A percentile compares a stretch with the other conserved stretches of the same genome.
phyloP scores from a whole-genome alignment of 2,888 invertebrate genomes.

The Leptopterna dolabrata region DNA sequence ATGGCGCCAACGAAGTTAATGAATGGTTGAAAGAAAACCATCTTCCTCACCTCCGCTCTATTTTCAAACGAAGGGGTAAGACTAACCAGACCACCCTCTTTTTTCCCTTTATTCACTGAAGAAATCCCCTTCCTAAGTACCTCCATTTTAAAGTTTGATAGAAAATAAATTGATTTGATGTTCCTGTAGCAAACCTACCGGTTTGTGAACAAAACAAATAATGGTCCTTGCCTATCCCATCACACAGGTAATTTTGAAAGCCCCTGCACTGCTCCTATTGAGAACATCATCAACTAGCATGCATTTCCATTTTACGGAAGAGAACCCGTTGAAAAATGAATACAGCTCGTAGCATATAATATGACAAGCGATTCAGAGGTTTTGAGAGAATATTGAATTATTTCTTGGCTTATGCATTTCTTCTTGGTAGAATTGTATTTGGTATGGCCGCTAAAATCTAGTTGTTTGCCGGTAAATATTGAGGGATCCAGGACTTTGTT shows the following conservation, averaged over 20 bases:
- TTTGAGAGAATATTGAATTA: no score
- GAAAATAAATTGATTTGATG: neutral
- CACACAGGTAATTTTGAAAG: neutral
- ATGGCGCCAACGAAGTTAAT: constrained; percentile 71
- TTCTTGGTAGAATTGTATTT: no score
- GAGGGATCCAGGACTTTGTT: neutral
- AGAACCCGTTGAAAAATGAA: neutral
- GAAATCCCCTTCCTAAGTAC: neutral
- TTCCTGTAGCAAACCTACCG: no score
- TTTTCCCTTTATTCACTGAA: neutral
- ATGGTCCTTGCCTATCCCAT: neutral
- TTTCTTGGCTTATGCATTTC: no score
- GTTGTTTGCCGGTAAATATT: neutral
- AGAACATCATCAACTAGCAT: neutral
- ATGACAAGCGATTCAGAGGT: no score
- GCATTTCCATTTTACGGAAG: neutral
- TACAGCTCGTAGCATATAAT: no score
- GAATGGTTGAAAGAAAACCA: constrained; percentile 82
- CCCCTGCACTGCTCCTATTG: neutral
- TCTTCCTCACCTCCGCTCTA: constrained; percentile 75
- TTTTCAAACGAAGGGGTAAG: constrained; percentile 81
- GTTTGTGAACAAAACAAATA: neutral
- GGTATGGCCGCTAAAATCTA: neutral
- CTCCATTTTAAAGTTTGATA: neutral
- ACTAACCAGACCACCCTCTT: constrained; percentile 59